Conservation (phyloP, 2,113 vertebrate genomes). For the Naja naja region DNA sequence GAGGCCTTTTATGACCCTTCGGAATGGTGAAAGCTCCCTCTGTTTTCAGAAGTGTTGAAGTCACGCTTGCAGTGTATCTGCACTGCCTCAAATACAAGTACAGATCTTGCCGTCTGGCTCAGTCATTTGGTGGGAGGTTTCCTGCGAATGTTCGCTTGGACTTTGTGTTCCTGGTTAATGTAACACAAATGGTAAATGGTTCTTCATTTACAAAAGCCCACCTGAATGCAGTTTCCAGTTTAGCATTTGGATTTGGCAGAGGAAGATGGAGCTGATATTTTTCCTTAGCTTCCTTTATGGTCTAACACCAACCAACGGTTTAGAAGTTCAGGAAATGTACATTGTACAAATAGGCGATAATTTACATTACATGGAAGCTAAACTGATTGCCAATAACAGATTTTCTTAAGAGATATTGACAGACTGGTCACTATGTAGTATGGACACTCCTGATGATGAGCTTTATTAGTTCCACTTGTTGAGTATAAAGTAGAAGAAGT, state of each 20-base stretch:
- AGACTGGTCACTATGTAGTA: background rate
- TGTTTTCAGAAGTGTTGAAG: background rate
- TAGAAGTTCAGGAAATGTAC: background rate
- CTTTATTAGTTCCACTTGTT: background rate
- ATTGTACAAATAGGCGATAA: background rate
- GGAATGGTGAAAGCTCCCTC: background rate
- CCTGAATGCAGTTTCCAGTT: background rate
- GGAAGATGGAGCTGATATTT: background rate
- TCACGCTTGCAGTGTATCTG: too few relatives aligned
- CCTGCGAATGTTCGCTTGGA: fast-evolving
- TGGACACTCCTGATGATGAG: background rate
- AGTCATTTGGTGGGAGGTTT: fast-evolving
- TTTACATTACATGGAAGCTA: background rate
- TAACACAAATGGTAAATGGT: background rate
- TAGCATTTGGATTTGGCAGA: background rate
- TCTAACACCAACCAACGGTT: background rate
- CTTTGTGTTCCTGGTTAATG: fast-evolving
- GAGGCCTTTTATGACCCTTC: too few relatives aligned
- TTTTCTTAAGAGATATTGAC: background rate
- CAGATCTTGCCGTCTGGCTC: background rate
- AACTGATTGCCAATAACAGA: background rate
- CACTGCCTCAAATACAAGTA: background rate
- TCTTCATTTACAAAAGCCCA: background rate
- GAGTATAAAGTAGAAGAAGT: background rate
- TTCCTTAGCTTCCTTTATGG: background rate